Base-by-base conservation (phyloP, 2,797 vertebrate genomes). In the Harpagifer antarcticus region DNA sequence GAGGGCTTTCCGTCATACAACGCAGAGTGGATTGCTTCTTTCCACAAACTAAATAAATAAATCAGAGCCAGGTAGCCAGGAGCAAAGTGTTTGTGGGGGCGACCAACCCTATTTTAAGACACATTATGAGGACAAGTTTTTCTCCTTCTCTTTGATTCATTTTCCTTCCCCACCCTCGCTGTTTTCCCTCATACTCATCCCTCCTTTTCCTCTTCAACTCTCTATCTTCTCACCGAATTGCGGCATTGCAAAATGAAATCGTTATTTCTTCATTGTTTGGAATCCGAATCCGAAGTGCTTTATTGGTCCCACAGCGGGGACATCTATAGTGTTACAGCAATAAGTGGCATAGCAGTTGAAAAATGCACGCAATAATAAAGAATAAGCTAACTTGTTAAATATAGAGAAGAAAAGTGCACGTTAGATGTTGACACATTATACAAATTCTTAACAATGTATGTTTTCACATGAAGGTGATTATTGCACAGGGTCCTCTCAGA, bases 21-120 rank as follows among this genome's bases (percentile, higher is more conserved):
- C 82, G 68, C 88, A 87, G 70, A 59, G 52, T 72, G 85, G 82
- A 89, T 88, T 43, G 11, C 61, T 86, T 72, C 72, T 76, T 68
- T 79, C 73, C 74, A 77, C 74, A 88, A 91, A 89, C 80, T 75
- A 90, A 89, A 88, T 92, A 89, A 87, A 93, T 91, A 91, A 92
- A 89, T 89, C 88, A 88, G 69, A 89, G 79, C 68, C 63, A 80
- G 86, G 69, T 84, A 84, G 77, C 82, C 79, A 68, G 63, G 60
- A 88, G 83, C 78, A 70, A 43, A 78, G 67, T 73, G 78, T 84
- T 76, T 83, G 82, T 66, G 78, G 88, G 85, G 86, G 86, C 67
- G 67, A 75, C 78, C 72, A 57, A 23, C 67, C 71, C 76, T 88
- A 86, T 89, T 91, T 90, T 82, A 86, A 82, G 85, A 74, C 55